These are phyloP conservation scores for Chelmon rostratus DNA, from an alignment of 2,797 vertebrate genomes.

Conservation along the genomic window DNA sequence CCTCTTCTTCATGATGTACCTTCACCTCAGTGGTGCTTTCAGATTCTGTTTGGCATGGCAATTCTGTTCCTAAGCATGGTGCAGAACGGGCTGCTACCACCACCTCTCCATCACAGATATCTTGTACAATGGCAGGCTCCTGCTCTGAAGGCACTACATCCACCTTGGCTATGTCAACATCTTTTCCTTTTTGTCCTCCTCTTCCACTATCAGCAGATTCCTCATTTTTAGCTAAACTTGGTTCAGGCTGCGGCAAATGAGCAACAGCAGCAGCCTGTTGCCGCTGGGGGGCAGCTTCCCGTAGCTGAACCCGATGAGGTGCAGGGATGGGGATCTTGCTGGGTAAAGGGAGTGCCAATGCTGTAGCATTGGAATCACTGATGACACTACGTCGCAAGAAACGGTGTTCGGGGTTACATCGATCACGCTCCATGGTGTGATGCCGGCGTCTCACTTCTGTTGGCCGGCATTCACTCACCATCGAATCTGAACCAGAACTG, in stretches of 20 bases:
- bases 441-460: conserved; percentile 92
- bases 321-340: conserved; percentile 86
- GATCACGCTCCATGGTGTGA: conserved; percentile 98
- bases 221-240: conserved; percentile 54
- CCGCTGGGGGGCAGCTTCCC: conserved; percentile 64
- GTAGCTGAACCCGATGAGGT: conserved; percentile 73
- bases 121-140: conserved; percentile 55
- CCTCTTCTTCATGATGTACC: conserved; percentile 72
- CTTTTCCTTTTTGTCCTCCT: conserved; percentile 47
- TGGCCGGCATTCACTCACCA: conserved; percentile 88
- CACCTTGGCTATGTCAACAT: conserved; percentile 70
- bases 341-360: conserved; percentile 91
- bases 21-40: conserved; percentile 63
- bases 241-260: conserved; percentile 58
- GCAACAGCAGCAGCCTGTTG: conserved; percentile 60
- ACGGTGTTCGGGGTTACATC: conserved; percentile 93
- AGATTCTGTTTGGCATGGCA: conserved; percentile 67
- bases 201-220: conserved; percentile 51
- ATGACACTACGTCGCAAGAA: conserved; percentile 98
- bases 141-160: conserved; percentile 71
- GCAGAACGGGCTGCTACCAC: conserved; percentile 37
- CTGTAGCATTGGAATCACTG: conserved; percentile 97
- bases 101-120: conserved; percentile 70
- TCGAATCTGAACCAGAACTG: conserved; percentile 94
- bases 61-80: conserved; percentile 59